Base-by-base conservation (phyloP, 2,113 vertebrate species). In the Oryzias javanicus region DNA sequence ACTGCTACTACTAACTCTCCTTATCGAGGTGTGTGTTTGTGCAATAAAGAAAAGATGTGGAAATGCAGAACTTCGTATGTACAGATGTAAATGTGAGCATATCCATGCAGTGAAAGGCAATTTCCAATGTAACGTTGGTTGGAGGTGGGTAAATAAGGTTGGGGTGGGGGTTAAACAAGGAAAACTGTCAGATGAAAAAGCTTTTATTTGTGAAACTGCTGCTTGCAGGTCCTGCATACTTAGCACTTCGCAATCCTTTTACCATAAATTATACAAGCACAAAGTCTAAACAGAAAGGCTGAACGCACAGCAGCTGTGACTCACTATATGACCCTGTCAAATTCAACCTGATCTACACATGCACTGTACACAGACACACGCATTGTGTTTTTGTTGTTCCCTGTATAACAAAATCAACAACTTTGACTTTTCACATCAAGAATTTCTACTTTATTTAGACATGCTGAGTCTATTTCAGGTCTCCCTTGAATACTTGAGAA, bases 241-340 rank as follows among this genome's bases (percentile, higher is more conserved):
- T 70, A 75, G 48, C 69, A 80, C 58, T 64, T 62, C 69, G 72
- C 72, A 80, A 81, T 77, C 61, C 76, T 84, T 85, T 82, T 76
- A 80, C 72, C 66, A 90, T 88, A 79, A 86, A 85, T 86, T 82
- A 83, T 81, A 74, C 27, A 62, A 40, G 17, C 41, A 40, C 25
- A 72, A 80, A 67, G 50, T 60, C 59, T 75, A 54, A 69, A 70
- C 55, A 42, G 48, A 72, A 72, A 59, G 19, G n/a, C 14, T 53
- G 60, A 62, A 73, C 63, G 78, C 84, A 74, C 65, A 79, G 72
- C 67, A 79, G 72, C 46, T 49, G 62, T 41, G 45, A 42, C n/a
- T 52, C 44, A 42, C 22, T 45, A 35, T 41, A 41, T 45, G 49
- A 59, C 19, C 16, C 25, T 10, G 17, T 27, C 6, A 1, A 42